phyloP scores from a whole-genome alignment of 2,113 vertebrate species.

The Pongo pygmaeus region DNA sequence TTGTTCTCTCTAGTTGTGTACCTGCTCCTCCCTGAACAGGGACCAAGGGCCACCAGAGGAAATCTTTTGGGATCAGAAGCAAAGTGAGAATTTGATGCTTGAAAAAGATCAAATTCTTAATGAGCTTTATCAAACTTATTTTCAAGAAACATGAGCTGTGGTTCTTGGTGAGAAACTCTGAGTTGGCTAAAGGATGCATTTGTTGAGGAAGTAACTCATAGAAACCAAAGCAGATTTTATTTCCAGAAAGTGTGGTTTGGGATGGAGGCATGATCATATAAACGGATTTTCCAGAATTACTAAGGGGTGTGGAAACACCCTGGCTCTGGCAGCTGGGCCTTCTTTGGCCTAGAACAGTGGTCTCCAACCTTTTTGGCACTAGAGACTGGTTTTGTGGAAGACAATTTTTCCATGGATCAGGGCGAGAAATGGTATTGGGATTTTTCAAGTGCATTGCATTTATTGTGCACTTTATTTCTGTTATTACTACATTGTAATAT shows the following conservation, averaged over 20 bases:
- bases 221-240: not conserved
- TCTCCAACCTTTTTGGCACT: too few species aligned
- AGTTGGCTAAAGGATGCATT: slow-evolving; percentile 22
- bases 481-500: too few species aligned
- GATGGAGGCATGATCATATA: not conserved
- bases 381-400: too few species aligned
- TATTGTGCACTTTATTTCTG: too few species aligned
- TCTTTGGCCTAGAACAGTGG: not conserved
- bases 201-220: not conserved
- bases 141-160: slow-evolving; percentile 47
- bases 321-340: not conserved
- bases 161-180: slow-evolving; percentile 41
- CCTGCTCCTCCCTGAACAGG: slow-evolving; percentile 62
- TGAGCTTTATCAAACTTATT: slow-evolving; percentile 64
- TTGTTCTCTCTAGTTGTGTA: slow-evolving; percentile 54
- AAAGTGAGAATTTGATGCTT: slow-evolving; percentile 57
- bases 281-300: not conserved
- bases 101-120: slow-evolving; percentile 69
- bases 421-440: too few species aligned
- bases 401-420: too few species aligned
- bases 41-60: not conserved
- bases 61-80: slow-evolving; percentile 51
- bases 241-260: not conserved
- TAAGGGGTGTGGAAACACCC: not conserved
- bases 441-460: too few species aligned